These are phyloP conservation scores for Triplophysa bombifrons DNA, from an alignment of 2,797 vertebrate species.

Conservation along the genomic window DNA sequence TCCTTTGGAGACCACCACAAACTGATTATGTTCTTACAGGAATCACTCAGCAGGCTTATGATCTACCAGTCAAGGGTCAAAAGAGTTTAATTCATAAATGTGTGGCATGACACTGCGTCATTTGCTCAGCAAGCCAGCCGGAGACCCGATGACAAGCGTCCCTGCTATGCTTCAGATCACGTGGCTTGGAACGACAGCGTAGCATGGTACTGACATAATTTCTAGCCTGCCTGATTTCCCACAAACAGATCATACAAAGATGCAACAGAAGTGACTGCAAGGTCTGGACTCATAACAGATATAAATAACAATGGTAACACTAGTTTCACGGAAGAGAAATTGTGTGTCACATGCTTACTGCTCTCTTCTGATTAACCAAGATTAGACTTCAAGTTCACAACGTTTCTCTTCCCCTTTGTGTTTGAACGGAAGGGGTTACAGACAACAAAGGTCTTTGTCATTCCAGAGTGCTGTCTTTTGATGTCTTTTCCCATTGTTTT, in stretches of 20 bases:
- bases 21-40: conserved; percentile 34
- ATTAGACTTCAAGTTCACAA: conserved; percentile 19
- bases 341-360: conserved; percentile 36
- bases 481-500: neutral
- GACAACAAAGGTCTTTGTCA: neutral
- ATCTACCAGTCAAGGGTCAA: conserved; percentile 37
- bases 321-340: conserved; percentile 24
- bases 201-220: conserved; percentile 26
- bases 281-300: conserved; percentile 26
- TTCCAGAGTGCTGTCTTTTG: neutral
- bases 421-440: neutral
- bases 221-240: conserved; percentile 28
- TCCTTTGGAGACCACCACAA: conserved; percentile 47
- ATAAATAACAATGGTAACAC: neutral
- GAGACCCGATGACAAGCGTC: neutral
- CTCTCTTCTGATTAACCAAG: neutral
- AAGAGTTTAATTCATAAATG: conserved; percentile 30
- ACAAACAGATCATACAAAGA: conserved; percentile 44
- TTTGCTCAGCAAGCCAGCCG: conserved; percentile 24
- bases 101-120: conserved; percentile 25
- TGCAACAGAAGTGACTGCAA: conserved; percentile 1
- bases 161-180: conserved; percentile 12
- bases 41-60: conserved; percentile 14
- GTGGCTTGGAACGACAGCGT: conserved; percentile 15
- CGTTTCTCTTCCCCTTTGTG: neutral